phyloP scores from a whole-genome alignment of 2,113 vertebrate species.

The Rhabdornis inornatus region DNA sequence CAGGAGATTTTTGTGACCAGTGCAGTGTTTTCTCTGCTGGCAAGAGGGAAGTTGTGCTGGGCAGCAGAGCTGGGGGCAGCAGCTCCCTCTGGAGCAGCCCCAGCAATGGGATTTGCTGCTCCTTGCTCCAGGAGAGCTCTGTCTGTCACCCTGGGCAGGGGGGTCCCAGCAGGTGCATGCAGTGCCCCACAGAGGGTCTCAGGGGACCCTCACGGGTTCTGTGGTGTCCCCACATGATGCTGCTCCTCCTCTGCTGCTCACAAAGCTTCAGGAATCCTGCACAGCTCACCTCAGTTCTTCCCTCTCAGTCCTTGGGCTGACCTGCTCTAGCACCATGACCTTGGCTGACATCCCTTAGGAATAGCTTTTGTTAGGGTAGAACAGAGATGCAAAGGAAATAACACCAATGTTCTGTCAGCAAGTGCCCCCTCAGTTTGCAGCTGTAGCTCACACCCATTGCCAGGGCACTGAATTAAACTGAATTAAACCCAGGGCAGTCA shows the following conservation, averaged over 20 bases:
- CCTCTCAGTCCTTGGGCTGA: background rate
- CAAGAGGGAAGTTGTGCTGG: background rate
- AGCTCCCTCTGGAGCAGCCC: background rate
- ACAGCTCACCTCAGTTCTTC: background rate
- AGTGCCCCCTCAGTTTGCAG: background rate
- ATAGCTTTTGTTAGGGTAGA: background rate
- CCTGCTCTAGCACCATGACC: background rate
- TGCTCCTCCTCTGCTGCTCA: background rate
- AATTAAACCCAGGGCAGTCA: background rate
- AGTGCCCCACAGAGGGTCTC: background rate
- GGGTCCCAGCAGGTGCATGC: accelerated
- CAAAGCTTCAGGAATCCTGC: background rate
- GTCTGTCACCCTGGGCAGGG: background rate
- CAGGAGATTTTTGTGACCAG: background rate
- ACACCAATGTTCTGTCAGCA: background rate
- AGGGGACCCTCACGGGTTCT: background rate
- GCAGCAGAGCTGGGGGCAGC: background rate
- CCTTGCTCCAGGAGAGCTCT: background rate
- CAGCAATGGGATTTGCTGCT: background rate
- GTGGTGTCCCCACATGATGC: accelerated
- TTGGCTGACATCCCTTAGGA: background rate
- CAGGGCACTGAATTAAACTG: background rate
- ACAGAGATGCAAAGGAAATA: background rate
- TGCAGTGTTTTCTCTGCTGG: background rate
- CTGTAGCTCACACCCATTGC: background rate